Evolutionary conservation across 2,797 vertebrate species (phyloP).

Genomic region (Ataeniobius toweri): DNA sequence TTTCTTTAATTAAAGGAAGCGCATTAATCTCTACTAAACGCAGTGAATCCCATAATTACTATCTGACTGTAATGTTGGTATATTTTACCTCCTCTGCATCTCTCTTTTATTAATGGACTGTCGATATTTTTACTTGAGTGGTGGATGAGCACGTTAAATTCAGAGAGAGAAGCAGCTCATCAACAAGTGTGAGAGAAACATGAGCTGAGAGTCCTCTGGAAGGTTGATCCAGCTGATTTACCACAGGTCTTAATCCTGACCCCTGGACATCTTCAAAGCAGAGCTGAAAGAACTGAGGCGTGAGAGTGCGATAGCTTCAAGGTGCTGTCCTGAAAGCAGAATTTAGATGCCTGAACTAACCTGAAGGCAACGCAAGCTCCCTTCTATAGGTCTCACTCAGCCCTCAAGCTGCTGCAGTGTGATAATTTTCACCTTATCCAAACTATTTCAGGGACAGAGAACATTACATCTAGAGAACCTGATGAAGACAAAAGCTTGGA

Average conservation of each 20-base stretch:
- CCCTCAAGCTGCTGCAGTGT: conserved; percentile 13
- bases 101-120: conserved; percentile 37
- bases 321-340: conserved; percentile 9
- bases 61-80: conserved; percentile 25
- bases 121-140: conserved; percentile 40
- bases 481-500: conserved; percentile 18
- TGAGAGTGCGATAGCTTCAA: conserved; percentile 17
- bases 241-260: conserved; percentile 40
- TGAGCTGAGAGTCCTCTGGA: conserved; percentile 18
- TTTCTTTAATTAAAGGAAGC: conserved; percentile 53
- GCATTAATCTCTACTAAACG: conserved; percentile 43
- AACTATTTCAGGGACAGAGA: conserved; percentile 13
- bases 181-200: conserved; percentile 17
- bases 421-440: conserved; percentile 24
- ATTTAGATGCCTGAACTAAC: conserved; percentile 32
- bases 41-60: conserved; percentile 51
- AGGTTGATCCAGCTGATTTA: conserved; percentile 26
- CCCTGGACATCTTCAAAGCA: conserved; percentile 19
- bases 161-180: conserved; percentile 5
- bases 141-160: conserved; percentile 30
- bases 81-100: conserved; percentile 25
- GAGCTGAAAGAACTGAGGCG: conserved; percentile 12
- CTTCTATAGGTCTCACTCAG: conserved; percentile 14
- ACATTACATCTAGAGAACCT: not conserved
- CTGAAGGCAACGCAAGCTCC: conserved; percentile 8